A percentile compares a stretch with the other conserved stretches of the same genome.
These are phyloP conservation scores for Pterois miles DNA, from an alignment of 2,797 vertebrate species.

Conservation along the genomic window DNA sequence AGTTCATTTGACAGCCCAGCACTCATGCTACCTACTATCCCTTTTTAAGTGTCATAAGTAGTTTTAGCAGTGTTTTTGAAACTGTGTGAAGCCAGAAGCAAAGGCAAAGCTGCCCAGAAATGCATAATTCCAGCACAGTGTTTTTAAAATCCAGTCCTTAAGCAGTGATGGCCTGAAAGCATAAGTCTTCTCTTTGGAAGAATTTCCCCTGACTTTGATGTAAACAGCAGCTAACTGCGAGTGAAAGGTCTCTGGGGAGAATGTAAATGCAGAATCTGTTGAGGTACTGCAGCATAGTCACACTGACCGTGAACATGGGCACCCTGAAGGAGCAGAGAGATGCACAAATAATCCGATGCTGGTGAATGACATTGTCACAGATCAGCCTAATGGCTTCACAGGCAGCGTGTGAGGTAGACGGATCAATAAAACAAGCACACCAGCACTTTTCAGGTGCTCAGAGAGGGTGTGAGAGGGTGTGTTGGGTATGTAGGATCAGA, in stretches of 20 bases:
- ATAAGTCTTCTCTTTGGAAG: background rate
- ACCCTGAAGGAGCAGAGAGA: background rate
- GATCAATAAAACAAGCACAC: slow-evolving; percentile 38
- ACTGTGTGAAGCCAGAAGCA: slow-evolving; percentile 19
- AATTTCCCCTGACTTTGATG: slow-evolving; percentile 39
- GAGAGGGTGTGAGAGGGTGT: background rate
- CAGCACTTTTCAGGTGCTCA: background rate
- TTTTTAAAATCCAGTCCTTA: slow-evolving; percentile 19
- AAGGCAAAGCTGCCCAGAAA: slow-evolving; percentile 11
- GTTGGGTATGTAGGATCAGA: background rate
- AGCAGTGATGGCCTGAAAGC: background rate
- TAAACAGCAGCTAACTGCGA: slow-evolving; percentile 13
- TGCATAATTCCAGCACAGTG: background rate
- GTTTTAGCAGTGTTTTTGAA: slow-evolving; percentile 5
- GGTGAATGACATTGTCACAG: background rate
- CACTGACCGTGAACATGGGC: too few species aligned
- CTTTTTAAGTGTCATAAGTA: slow-evolving; percentile 19
- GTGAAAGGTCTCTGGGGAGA: slow-evolving; percentile 8
- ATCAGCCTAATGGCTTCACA: slow-evolving; percentile 24
- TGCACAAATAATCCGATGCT: background rate
- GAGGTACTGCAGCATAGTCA: background rate
- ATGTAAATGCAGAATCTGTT: slow-evolving; percentile 22
- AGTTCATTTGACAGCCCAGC: slow-evolving; percentile 10
- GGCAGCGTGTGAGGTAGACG: background rate
- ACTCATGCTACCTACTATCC: background rate